Percentiles rank a stretch among this genome's conserved stretches.
Evolutionary conservation across 2,113 vertebrate species (phyloP).

Genomic region (Corythornis madagascariensis): DNA sequence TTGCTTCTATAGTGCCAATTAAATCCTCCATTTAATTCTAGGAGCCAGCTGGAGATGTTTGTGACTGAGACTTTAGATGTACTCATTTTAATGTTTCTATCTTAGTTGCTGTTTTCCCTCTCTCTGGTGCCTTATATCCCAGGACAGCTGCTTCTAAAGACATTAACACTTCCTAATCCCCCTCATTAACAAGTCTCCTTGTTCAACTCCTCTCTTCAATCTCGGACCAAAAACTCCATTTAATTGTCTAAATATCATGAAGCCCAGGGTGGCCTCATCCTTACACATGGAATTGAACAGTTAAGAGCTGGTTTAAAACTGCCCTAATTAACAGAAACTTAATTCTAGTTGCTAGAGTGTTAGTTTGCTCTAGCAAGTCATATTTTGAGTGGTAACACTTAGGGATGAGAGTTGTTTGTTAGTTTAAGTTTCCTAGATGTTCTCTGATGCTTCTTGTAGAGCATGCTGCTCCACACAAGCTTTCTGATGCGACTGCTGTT

Average conservation of each 20-base stretch:
- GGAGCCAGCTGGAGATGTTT: conserved; percentile 43
- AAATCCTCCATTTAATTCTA: conserved; percentile 31
- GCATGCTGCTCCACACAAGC: background rate
- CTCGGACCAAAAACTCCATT: background rate
- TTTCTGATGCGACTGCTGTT: background rate
- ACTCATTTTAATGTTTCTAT: background rate
- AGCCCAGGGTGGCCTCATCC: background rate
- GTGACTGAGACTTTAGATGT: conserved; percentile 12
- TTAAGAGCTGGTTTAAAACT: background rate
- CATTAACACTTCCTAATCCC: background rate
- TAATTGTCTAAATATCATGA: background rate
- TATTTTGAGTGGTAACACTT: background rate
- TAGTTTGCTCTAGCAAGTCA: background rate
- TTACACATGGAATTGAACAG: background rate
- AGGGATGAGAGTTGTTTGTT: background rate
- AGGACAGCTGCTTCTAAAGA: background rate
- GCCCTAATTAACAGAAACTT: background rate
- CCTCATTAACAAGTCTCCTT: accelerated
- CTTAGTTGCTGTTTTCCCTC: background rate
- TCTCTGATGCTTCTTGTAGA: background rate
- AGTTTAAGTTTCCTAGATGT: background rate
- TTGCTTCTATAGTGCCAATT: conserved; percentile 32
- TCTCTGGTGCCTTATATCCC: background rate
- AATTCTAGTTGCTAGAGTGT: background rate
- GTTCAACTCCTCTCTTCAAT: background rate